Evolutionary conservation across 2,888 invertebrate species (phyloP).

Genomic region (Drosophila mayaguana): DNA sequence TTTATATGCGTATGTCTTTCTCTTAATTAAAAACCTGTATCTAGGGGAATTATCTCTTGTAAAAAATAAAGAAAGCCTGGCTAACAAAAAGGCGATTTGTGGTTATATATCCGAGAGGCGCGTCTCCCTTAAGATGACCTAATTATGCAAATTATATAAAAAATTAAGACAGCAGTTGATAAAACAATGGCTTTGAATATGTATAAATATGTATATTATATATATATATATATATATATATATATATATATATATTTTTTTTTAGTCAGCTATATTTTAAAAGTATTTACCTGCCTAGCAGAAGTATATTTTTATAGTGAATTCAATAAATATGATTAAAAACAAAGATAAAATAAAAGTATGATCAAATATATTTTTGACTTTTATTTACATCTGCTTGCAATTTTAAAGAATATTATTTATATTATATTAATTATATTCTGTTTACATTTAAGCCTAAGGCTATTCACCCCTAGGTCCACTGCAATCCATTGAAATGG

Average conservation of each 20-base stretch:
- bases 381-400: too few species aligned
- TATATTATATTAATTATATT: not conserved
- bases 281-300: too few species aligned
- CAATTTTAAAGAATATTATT: too few species aligned
- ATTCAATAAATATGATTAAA: too few species aligned
- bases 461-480: constrained; percentile 3
- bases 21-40: constrained; percentile 12
- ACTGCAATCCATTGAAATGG: not conserved
- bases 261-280: too few species aligned
- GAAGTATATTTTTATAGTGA: too few species aligned
- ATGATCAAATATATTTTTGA: too few species aligned
- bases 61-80: not conserved
- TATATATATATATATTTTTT: too few species aligned
- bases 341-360: too few species aligned
- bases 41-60: not conserved
- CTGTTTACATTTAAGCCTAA: not conserved
- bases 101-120: not conserved
- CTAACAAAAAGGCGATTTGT: not conserved
- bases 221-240: too few species aligned
- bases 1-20: not conserved
- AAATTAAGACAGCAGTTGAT: not conserved
- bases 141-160: constrained; percentile 1
- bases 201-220: too few species aligned
- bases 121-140: not conserved
- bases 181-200: not conserved